phyloP scores from a whole-genome alignment of 2,113 vertebrate species.

The Hippoglossus stenolepis region DNA sequence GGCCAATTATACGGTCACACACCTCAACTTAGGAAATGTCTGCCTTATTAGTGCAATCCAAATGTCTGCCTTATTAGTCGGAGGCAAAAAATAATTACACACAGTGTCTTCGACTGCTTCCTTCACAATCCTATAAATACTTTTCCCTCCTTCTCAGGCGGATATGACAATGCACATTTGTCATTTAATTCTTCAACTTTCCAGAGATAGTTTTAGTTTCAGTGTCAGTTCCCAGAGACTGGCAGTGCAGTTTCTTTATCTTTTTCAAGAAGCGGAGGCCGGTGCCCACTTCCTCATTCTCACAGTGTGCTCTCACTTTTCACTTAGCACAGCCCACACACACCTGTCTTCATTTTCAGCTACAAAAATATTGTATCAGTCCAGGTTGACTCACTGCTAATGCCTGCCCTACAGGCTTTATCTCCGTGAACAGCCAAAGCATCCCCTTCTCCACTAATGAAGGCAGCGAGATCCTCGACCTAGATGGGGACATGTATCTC shows the following conservation, averaged over 20 bases:
- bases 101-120: slow-evolving; percentile 9
- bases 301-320: slow-evolving; percentile 48
- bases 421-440: slow-evolving; percentile 91
- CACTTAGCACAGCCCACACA: slow-evolving; percentile 63
- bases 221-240: slow-evolving; percentile 6
- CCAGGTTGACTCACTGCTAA: slow-evolving; percentile 48
- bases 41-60: slow-evolving; percentile 48
- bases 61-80: slow-evolving; percentile 48
- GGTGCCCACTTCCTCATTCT: slow-evolving; percentile 51
- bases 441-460: slow-evolving; percentile 89
- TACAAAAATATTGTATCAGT: slow-evolving; percentile 50
- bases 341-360: slow-evolving; percentile 57
- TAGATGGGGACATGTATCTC: slow-evolving; percentile 92
- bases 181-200: slow-evolving; percentile 23
- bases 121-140: slow-evolving; percentile 40
- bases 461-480: slow-evolving; percentile 92
- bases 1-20: slow-evolving; percentile 67
- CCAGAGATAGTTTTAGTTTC: slow-evolving; percentile 19
- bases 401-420: slow-evolving; percentile 83
- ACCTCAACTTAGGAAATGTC: slow-evolving; percentile 41
- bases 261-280: slow-evolving; percentile 33
- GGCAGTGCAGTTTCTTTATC: slow-evolving; percentile 21
- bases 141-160: slow-evolving; percentile 12
- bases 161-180: background rate
- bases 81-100: background rate